Percentiles rank a stretch among this genome's conserved stretches.
Evolutionary conservation across 2,113 vertebrate genomes (phyloP).

Genomic region (Sceloporus tristichus): DNA sequence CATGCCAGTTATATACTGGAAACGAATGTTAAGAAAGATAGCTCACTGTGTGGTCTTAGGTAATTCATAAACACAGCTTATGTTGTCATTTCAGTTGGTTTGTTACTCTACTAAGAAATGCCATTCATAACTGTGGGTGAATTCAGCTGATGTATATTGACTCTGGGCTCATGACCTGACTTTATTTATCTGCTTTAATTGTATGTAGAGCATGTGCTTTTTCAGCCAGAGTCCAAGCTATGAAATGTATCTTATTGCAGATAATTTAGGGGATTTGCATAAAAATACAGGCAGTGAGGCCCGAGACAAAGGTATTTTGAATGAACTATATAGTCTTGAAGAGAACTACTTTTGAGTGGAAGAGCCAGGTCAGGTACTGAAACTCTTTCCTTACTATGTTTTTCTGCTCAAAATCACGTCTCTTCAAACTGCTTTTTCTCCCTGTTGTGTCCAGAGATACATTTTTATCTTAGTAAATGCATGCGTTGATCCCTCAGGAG

Average conservation of each 20-base stretch:
- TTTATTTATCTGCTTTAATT: background rate
- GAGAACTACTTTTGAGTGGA: background rate
- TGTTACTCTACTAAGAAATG: conserved; percentile 10
- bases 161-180: background rate
- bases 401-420: background rate
- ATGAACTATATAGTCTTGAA: background rate
- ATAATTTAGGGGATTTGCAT: background rate
- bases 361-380: background rate
- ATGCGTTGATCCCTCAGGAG: too few species aligned
- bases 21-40: conserved; percentile 2
- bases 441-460: background rate
- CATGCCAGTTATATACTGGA: background rate
- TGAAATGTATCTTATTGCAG: background rate
- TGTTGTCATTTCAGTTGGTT: background rate
- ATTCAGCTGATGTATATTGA: background rate
- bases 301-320: background rate
- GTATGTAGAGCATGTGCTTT: background rate
- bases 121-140: background rate
- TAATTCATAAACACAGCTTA: conserved; percentile 26
- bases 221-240: background rate
- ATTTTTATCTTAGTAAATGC: background rate
- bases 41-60: conserved; percentile 10
- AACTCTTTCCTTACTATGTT: background rate
- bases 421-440: background rate
- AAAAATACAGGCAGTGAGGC: background rate